These are phyloP conservation scores for Genyomyrus donnyi DNA, from an alignment of 2,113 vertebrate species.

Conservation along the genomic window DNA sequence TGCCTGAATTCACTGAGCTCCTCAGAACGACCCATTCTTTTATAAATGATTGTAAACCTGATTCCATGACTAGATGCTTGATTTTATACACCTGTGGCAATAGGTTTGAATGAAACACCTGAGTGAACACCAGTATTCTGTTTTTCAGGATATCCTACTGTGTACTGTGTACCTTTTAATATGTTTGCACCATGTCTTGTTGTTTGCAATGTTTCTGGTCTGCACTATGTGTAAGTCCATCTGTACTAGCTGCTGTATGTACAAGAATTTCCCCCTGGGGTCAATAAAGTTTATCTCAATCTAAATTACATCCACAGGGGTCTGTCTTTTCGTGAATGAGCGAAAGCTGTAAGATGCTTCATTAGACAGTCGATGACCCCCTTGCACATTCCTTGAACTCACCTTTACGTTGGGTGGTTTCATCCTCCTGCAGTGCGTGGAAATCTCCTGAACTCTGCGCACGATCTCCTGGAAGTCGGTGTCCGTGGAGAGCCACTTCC, in stretches of 20 bases:
- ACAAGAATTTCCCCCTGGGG: not conserved
- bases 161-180: not conserved
- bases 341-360: not conserved
- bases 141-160: not conserved
- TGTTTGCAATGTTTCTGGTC: not conserved
- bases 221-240: not conserved
- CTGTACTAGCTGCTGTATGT: not conserved
- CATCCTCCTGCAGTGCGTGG: constrained; percentile 24
- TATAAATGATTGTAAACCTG: not conserved
- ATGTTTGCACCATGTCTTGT: not conserved
- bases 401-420: constrained; percentile 24
- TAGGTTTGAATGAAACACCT: not conserved
- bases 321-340: not conserved
- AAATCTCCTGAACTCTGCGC: constrained; percentile 17
- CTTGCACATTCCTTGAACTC: not conserved
- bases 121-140: not conserved
- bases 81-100: not conserved
- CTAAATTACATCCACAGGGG: not conserved
- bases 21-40: not conserved
- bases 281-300: not conserved
- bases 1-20: not conserved
- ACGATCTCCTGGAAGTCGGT: constrained; percentile 30
- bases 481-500: constrained; percentile 33
- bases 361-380: not conserved
- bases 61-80: not conserved